phyloP scores from a whole-genome alignment of 2,113 vertebrate species.

The Caranx ignobilis region DNA sequence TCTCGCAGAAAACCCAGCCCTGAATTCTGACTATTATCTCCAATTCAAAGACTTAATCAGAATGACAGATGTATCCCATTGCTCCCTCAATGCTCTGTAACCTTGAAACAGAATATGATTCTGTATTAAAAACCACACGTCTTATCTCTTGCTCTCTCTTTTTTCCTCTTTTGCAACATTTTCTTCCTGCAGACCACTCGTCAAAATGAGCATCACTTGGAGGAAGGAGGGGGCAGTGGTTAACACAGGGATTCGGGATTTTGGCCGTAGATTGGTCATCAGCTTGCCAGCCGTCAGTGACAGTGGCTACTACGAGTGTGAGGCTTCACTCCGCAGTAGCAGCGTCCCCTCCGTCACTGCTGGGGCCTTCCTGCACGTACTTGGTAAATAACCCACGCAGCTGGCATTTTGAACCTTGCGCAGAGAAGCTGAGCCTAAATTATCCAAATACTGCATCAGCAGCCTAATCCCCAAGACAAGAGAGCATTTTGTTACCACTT shows the following conservation, averaged over 20 bases:
- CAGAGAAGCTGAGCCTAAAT: slow-evolving; percentile 31
- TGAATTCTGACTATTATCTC: slow-evolving; percentile 74
- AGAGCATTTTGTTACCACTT: slow-evolving; percentile 37
- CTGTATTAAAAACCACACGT: slow-evolving; percentile 61
- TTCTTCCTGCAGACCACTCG: slow-evolving; percentile 87
- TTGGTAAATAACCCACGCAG: slow-evolving; percentile 81
- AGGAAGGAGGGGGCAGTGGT: slow-evolving; percentile 89
- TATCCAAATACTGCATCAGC: slow-evolving; percentile 48
- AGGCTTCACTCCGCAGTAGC: slow-evolving; percentile 93
- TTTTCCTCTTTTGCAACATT: slow-evolving; percentile 32
- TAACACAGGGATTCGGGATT: slow-evolving; percentile 90
- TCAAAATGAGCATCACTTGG: slow-evolving; percentile 95
- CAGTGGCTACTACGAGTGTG: slow-evolving; percentile 93
- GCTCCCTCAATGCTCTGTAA: slow-evolving; percentile 59
- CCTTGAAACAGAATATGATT: slow-evolving; percentile 79
- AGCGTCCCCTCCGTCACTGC: slow-evolving; percentile 87
- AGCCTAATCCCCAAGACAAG: slow-evolving; percentile 11
- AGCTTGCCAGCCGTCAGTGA: slow-evolving; percentile 87
- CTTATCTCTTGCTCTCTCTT: slow-evolving; percentile 26
- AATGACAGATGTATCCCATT: slow-evolving; percentile 74
- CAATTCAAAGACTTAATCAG: slow-evolving; percentile 79
- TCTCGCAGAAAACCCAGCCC: slow-evolving; percentile 51
- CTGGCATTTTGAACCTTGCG: slow-evolving; percentile 8
- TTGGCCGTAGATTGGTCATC: slow-evolving; percentile 92
- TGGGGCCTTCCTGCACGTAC: slow-evolving; percentile 90